phyloP scores from a whole-genome alignment of 1,140 invertebrate species.

The Mactra quadrangularis region DNA sequence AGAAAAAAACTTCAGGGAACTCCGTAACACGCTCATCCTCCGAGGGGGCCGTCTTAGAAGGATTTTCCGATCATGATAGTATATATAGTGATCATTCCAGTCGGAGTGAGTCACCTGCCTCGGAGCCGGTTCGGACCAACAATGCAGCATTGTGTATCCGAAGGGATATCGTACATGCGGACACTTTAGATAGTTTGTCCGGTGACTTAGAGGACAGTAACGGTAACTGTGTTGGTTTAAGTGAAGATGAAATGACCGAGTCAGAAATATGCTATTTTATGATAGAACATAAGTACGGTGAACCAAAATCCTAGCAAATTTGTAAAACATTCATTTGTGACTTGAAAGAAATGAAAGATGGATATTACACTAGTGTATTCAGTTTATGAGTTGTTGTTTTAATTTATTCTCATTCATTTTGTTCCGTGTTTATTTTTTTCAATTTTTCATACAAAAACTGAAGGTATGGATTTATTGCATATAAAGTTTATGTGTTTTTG shows the following conservation, averaged over 20 bases:
- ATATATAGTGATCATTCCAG: conserved; percentile 79
- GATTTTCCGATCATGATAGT: conserved; percentile 78
- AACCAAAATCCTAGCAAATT: conserved; percentile 70
- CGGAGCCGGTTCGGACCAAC: conserved; percentile 76
- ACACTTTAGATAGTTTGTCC: conserved; percentile 74
- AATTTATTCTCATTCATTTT: not conserved
- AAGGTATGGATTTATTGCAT: not conserved
- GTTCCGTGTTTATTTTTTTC: not conserved
- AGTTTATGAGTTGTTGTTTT: not conserved
- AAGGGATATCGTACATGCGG: conserved; percentile 79
- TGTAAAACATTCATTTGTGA: not conserved
- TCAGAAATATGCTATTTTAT: conserved; percentile 72
- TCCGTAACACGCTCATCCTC: conserved; percentile 79
- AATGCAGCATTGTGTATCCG: conserved; percentile 66
- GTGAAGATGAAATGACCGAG: conserved; percentile 70
- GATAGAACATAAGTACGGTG: conserved; percentile 75
- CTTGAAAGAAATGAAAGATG: not conserved
- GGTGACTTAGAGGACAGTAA: conserved; percentile 47
- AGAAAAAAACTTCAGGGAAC: conserved; percentile 73
- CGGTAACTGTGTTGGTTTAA: conserved; percentile 57
- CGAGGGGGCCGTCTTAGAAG: conserved; percentile 78
- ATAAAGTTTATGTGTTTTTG: not conserved
- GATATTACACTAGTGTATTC: not conserved
- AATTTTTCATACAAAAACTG: not conserved
- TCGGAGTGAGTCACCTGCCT: conserved; percentile 80